A percentile compares a stretch with the other conserved stretches of the same genome.
Conservation (phyloP, 2,113 vertebrate genomes). For the Phalacrocorax brasilianus region DNA sequence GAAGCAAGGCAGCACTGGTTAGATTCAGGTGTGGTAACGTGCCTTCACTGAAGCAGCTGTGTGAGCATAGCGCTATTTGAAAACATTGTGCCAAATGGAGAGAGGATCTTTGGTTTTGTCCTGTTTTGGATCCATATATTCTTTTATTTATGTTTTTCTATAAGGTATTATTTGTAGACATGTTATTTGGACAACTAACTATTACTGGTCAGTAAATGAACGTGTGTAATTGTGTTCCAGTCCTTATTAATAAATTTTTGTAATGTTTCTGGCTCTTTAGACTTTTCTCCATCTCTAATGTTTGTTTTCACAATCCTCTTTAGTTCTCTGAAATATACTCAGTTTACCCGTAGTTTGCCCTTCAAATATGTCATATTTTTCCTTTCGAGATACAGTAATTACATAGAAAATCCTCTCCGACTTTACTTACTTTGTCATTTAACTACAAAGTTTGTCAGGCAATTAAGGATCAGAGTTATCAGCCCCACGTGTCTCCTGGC, state of each 20-base stretch:
- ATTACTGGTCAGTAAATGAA: neutral
- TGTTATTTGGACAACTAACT: neutral
- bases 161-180: fast-evolving
- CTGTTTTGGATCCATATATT: fast-evolving
- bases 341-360: neutral
- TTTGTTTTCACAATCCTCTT: neutral
- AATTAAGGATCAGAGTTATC: neutral
- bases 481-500: fast-evolving
- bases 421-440: fast-evolving
- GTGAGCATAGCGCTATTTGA: fast-evolving
- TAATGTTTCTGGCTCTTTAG: neutral
- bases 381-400: neutral
- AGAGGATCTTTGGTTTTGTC: neutral
- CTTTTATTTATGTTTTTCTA: fast-evolving
- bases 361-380: neutral
- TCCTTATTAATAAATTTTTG: neutral
- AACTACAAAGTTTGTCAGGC: neutral
- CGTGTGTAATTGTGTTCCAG: fast-evolving
- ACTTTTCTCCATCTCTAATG: neutral
- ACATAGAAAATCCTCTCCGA: neutral
- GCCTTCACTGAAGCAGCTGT: neutral
- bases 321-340: neutral
- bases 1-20: neutral
- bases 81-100: neutral
- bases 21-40: neutral